Conservation (phyloP, 1,140 invertebrate genomes). For the Lepidurus arcticus region DNA sequence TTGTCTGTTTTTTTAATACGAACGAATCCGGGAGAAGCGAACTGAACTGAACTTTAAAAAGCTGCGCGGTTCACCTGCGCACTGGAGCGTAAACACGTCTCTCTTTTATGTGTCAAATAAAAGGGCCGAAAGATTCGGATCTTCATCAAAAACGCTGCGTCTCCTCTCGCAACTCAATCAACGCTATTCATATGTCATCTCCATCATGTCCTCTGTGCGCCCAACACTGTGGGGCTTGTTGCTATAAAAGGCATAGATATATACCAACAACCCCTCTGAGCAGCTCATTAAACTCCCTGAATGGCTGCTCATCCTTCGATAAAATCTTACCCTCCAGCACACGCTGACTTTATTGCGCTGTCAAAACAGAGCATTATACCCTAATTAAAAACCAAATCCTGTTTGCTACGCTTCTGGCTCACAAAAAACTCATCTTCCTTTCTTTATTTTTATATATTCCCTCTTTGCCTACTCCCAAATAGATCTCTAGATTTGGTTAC, state of each 20-base stretch:
- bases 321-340: neutral
- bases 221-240: neutral
- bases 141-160: neutral
- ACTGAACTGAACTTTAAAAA: neutral
- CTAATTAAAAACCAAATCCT: neutral
- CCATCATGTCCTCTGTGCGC: neutral
- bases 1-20: neutral
- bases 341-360: neutral
- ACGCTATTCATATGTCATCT: slow-evolving; percentile 3
- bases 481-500: no score
- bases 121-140: neutral
- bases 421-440: no score
- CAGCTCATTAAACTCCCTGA: neutral
- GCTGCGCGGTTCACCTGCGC: neutral
- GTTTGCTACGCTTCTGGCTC: no score
- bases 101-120: neutral
- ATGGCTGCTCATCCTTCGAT: neutral
- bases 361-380: neutral
- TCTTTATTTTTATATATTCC: no score
- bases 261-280: neutral
- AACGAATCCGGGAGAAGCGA: neutral
- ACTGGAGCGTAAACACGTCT: no score
- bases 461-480: no score
- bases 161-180: neutral
- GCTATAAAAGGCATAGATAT: neutral